phyloP scores from a whole-genome alignment of 2,113 vertebrate species.

The Canis aureus region DNA sequence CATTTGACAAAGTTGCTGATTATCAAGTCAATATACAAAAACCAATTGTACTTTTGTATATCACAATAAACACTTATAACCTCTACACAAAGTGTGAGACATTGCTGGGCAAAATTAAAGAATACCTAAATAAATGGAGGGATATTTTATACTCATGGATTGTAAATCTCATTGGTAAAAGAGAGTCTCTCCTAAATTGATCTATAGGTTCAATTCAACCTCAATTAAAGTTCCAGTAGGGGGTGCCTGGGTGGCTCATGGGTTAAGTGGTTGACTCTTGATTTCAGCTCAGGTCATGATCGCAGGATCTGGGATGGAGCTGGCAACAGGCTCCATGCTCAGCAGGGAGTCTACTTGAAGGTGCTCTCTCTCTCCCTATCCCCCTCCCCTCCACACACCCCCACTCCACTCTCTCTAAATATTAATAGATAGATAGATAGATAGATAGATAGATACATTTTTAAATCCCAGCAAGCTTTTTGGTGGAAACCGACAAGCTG shows the following conservation, averaged over 20 bases:
- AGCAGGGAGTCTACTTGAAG: background rate
- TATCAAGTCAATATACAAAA: background rate
- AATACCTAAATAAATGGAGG: background rate
- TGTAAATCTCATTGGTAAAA: background rate
- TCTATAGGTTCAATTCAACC: background rate
- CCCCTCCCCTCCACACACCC: background rate
- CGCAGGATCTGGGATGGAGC: background rate
- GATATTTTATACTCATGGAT: background rate
- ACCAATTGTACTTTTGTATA: background rate
- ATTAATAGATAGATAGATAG: too few relatives aligned
- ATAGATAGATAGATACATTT: too few relatives aligned
- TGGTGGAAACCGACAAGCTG: background rate
- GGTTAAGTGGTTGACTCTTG: background rate
- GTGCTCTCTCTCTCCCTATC: background rate
- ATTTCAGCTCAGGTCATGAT: background rate
- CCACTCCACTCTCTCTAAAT: background rate
- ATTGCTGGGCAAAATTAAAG: background rate
- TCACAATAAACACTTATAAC: background rate
- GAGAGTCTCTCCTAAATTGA: background rate
- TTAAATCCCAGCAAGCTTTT: background rate
- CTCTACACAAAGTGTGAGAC: background rate
- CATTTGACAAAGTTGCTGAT: background rate
- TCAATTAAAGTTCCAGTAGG: background rate
- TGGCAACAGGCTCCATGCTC: background rate
- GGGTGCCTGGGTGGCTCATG: background rate